These are phyloP conservation scores for Zaprionus inermis DNA, from an alignment of 1,140 invertebrate genomes.

Conservation along the genomic window DNA sequence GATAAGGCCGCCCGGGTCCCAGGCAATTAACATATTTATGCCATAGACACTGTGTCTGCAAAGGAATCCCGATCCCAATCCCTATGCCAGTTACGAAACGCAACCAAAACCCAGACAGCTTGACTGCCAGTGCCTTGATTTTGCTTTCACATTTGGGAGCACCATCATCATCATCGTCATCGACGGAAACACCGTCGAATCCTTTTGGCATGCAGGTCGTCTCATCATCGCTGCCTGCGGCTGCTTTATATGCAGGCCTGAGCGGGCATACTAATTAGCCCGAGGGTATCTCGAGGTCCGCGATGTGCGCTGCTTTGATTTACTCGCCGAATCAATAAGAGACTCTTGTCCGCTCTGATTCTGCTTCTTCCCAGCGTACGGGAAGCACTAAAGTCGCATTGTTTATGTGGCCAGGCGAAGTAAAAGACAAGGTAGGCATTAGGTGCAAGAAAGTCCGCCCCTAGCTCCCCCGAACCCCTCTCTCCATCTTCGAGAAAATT, in stretches of 20 bases:
- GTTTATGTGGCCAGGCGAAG: constrained; percentile 57
- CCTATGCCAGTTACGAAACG: not conserved
- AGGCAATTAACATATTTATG: constrained; percentile 72
- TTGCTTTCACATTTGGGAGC: constrained; percentile 53
- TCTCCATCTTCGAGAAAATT: constrained; percentile 29
- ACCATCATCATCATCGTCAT: constrained; percentile 1
- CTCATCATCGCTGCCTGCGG: constrained; percentile 49
- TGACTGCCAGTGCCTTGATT: constrained; percentile 62
- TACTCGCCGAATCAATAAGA: constrained; percentile 55
- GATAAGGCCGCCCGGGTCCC: constrained; percentile 58
- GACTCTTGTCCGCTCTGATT: constrained; percentile 14
- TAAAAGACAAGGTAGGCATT: constrained; percentile 16
- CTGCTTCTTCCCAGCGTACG: constrained; percentile 23
- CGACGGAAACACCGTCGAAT: constrained; percentile 20
- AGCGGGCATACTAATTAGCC: constrained; percentile 78
- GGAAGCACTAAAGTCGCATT: constrained; percentile 70
- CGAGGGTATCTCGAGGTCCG: constrained; percentile 37
- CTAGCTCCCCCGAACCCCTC: not conserved
- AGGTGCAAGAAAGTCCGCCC: not conserved
- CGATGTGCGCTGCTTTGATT: constrained; percentile 63
- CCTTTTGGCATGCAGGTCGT: constrained; percentile 63
- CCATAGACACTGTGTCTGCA: constrained; percentile 72
- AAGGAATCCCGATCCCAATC: constrained; percentile 39
- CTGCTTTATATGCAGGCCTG: constrained; percentile 74
- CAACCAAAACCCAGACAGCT: constrained; percentile 54